Base-by-base conservation (phyloP, 1,140 invertebrate genomes). In the Orius insidiosus region DNA sequence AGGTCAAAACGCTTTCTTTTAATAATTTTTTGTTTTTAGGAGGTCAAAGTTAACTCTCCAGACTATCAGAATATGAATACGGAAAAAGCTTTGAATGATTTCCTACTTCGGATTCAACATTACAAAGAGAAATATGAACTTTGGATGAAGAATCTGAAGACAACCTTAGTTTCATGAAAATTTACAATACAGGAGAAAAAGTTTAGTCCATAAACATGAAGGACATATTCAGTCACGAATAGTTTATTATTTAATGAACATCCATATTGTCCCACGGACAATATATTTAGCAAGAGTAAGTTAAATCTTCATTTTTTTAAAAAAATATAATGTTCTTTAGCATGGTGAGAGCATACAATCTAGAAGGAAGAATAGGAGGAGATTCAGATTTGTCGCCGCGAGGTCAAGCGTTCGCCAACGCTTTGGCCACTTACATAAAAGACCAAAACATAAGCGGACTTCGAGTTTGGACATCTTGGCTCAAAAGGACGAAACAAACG, bases 181-280 rank as follows among this genome's bases (percentile, higher is more conserved):
- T 97, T 55, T 94, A 92, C 63, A 95, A 99, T 65, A 93, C 93
- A 2, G 88, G 71, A n/a, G n/a, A 92, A 62, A 92, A 93, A 59
- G 86, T 92, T 16, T 93, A 2, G 87, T 93, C 0, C 87, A 92
- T 59, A 90, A 92, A 58, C 87, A 92, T 59, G 87, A 93, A 63
- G 89, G 95, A 3, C 95, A 98, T 60, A 88, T 99, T 57, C 92
- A 98, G 62, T 92, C 88, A 49, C 71, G 95, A 49, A 96, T 98
- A 56, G 93, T 97, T 2, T 98, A 98, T 63, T 98, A 98, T 64
- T 68, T 98, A n/a, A 99, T 99, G 96, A 99, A 99, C 62, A 98
- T 98, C n/a, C 94, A 98, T 63, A 94, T 98, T 46, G 80, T 90
- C 39, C 94, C 94, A n/a, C n/a, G 95, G 52, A 97, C 93, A 10